Conservation (phyloP, 2,888 invertebrate species). For the Caenorhabditis panamensis region DNA sequence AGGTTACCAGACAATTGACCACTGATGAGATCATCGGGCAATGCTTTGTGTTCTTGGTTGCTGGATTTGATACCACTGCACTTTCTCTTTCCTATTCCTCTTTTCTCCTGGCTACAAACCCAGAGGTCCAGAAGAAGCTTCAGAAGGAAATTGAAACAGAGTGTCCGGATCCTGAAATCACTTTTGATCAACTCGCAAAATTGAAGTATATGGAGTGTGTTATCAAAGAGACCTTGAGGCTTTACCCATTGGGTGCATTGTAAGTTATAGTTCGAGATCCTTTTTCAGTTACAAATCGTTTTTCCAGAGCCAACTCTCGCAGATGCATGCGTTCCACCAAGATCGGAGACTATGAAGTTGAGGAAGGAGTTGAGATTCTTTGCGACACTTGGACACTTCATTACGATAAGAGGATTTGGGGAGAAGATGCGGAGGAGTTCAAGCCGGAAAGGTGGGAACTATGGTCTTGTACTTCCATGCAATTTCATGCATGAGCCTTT, state of each 20-base stretch:
- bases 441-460: conserved; percentile 64
- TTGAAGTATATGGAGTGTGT: conserved; percentile 67
- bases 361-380: conserved; percentile 55
- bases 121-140: conserved; percentile 67
- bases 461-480: too few species aligned
- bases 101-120: conserved; percentile 82
- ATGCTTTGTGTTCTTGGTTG: conserved; percentile 75
- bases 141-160: conserved; percentile 69
- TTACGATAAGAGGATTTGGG: conserved; percentile 56
- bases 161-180: conserved; percentile 61
- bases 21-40: conserved; percentile 72
- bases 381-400: conserved; percentile 57
- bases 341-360: conserved; percentile 70
- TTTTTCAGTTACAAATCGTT: neutral
- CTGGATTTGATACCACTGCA: conserved; percentile 84
- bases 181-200: conserved; percentile 45
- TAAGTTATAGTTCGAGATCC: conserved; percentile 51
- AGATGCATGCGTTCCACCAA: conserved; percentile 59
- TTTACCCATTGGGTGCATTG: conserved; percentile 60
- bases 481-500: too few species aligned
- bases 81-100: conserved; percentile 82
- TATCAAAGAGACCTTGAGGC: conserved; percentile 65
- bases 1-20: conserved; percentile 65
- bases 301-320: conserved; percentile 32
- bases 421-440: conserved; percentile 67